phyloP scores from a whole-genome alignment of 2,113 vertebrate genomes.

The Ammospiza nelsoni region DNA sequence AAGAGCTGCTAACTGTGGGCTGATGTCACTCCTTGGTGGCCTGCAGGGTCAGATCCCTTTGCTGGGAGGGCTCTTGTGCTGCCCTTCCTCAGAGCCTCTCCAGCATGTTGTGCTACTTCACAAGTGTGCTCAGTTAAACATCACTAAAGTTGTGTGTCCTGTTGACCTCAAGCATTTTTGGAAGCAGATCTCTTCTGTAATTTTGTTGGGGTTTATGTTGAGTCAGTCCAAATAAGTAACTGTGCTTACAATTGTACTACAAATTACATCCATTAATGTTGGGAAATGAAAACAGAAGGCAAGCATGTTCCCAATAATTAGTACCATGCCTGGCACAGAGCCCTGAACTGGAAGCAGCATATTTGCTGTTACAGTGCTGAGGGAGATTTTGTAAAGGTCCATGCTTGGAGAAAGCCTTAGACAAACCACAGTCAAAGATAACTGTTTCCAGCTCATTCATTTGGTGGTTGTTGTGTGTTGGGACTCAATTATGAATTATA shows the following conservation, averaged over 20 bases:
- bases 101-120: not conserved
- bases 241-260: not conserved
- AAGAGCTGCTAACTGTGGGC: not conserved
- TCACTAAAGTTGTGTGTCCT: not conserved
- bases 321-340: not conserved
- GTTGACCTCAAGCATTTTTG: not conserved
- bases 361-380: not conserved
- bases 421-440: not conserved
- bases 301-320: not conserved
- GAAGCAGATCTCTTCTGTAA: not conserved
- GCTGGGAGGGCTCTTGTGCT: not conserved
- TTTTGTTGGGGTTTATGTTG: not conserved
- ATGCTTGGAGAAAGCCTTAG: not conserved
- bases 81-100: not conserved
- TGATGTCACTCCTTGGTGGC: not conserved
- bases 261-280: not conserved
- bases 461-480: not conserved
- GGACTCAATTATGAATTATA: not conserved
- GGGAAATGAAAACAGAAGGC: slow-evolving; percentile 31
- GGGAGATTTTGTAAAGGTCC: not conserved
- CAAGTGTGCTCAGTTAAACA: not conserved
- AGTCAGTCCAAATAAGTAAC: not conserved
- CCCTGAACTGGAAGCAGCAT: not conserved
- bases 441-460: not conserved
- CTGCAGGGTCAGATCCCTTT: not conserved